Conservation (phyloP, 2,113 vertebrate species). For the Perca schrenkii region DNA sequence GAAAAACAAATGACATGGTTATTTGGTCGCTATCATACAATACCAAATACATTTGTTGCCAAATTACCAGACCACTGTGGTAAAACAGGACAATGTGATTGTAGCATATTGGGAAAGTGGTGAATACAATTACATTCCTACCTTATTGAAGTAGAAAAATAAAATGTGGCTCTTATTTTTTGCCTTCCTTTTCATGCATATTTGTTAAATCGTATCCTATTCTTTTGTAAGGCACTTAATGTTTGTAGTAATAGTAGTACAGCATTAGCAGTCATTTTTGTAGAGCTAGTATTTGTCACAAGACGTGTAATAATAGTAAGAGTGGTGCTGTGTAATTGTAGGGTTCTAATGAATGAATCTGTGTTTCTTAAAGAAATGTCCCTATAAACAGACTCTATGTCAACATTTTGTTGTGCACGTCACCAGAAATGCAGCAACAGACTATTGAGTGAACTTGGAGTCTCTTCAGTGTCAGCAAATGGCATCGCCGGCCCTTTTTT, state of each 20-base stretch:
- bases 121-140: background rate
- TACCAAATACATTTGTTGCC: background rate
- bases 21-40: background rate
- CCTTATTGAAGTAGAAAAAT: background rate
- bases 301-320: background rate
- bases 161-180: background rate
- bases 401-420: slow-evolving; percentile 3
- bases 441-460: background rate
- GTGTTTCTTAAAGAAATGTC: background rate
- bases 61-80: background rate
- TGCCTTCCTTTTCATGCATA: background rate
- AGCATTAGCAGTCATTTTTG: background rate
- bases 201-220: background rate
- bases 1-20: background rate
- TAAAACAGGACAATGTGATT: background rate
- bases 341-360: slow-evolving; percentile 10
- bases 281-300: background rate
- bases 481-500: slow-evolving; percentile 48
- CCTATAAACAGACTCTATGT: background rate
- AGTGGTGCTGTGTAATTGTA: background rate
- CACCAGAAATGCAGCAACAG: slow-evolving; percentile 1
- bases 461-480: slow-evolving; percentile 1
- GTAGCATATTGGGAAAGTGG: background rate
- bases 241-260: background rate
- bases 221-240: background rate